A percentile compares a stretch with the other conserved stretches of the same genome.
These are phyloP conservation scores for Ricordea florida DNA, from an alignment of 92 coral and sea anemone genomes.

Conservation along the genomic window DNA sequence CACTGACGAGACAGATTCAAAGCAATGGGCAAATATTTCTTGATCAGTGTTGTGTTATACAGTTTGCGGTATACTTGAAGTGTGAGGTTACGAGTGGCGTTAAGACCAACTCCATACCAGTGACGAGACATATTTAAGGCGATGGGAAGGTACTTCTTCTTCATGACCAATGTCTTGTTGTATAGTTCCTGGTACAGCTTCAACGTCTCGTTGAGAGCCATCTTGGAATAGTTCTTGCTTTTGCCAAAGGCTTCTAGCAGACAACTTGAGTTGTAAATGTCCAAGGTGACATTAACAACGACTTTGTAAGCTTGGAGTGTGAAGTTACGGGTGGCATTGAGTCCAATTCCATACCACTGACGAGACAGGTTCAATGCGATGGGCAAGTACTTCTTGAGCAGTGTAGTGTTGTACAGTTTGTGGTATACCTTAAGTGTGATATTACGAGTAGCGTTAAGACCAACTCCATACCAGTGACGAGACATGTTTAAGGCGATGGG, in stretches of 20 bases:
- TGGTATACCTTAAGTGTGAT: slow-evolving; percentile 51
- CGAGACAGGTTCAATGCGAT: slow-evolving; percentile 57
- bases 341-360: slow-evolving; percentile 35
- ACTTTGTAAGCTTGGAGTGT: slow-evolving; percentile 24
- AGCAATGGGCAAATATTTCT: slow-evolving; percentile 21
- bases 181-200: slow-evolving; percentile 38
- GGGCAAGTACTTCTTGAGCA: slow-evolving; percentile 32
- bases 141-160: slow-evolving; percentile 22
- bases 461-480: slow-evolving; percentile 36
- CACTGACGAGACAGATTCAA: slow-evolving; percentile 57
- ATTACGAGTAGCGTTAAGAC: slow-evolving; percentile 30
- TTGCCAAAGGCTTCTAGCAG: slow-evolving; percentile 36
- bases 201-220: slow-evolving; percentile 45
- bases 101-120: slow-evolving; percentile 30
- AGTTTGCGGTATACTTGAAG: background rate
- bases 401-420: slow-evolving; percentile 1
- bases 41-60: slow-evolving; percentile 14
- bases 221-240: slow-evolving; percentile 30
- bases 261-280: slow-evolving; percentile 48
- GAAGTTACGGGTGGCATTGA: slow-evolving; percentile 39
- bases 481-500: slow-evolving; percentile 55
- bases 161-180: background rate
- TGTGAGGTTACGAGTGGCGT: background rate
- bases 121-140: slow-evolving; percentile 48
- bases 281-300: slow-evolving; percentile 40